Evolutionary conservation across 2,113 vertebrate species (phyloP), one percentile per base, ranked within the genome.

Genomic region (Eurystomus gularis): DNA sequence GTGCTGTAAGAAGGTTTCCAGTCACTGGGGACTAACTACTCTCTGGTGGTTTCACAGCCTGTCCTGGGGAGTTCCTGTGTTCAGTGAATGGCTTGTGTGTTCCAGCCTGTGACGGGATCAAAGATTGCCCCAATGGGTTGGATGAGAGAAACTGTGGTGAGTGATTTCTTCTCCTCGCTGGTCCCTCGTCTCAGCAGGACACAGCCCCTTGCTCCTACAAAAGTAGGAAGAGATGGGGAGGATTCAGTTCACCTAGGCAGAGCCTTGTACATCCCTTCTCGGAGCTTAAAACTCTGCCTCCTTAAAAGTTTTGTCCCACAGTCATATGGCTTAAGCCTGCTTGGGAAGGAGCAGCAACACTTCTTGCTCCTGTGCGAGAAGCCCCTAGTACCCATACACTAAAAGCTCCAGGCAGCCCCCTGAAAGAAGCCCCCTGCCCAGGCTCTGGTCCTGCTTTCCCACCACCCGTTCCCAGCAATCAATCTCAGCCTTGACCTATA

Each of bases 131-230:
- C 92, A 99, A 98, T 3, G 99, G 98, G 51, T 97, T 99, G 55
- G 99, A 99, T 49, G 99, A 99, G 97, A 99, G 98, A 85, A 99
- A 99, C 46, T 99, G 99, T 7, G 99, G 99, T 99, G 96, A 97
- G 97, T 88, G 19, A 55, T 62, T 68, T 9, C 42, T 81, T 83
- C 23, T 49, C 25, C 40, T 8, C 0, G 0, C 11, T 25, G 3
- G 15, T 57, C 20, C 19, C 10, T 42, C 48, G 29, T 44, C 46
- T 69, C 55, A 92, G 28, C 24, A 62, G 64, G 26, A 58, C n/a
- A 81, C 26, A 71, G 44, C 2, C 24, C 35, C 33, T 84, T 55
- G 19, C 14, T 73, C 18, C 25, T 58, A 15, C 8, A 29, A 73
- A 66, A 17, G 11, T 6, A 80, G 49, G n/a, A 11, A 88, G 33